Evolutionary conservation across 2,797 vertebrate species (phyloP).

Genomic region (Danio kyathit): DNA sequence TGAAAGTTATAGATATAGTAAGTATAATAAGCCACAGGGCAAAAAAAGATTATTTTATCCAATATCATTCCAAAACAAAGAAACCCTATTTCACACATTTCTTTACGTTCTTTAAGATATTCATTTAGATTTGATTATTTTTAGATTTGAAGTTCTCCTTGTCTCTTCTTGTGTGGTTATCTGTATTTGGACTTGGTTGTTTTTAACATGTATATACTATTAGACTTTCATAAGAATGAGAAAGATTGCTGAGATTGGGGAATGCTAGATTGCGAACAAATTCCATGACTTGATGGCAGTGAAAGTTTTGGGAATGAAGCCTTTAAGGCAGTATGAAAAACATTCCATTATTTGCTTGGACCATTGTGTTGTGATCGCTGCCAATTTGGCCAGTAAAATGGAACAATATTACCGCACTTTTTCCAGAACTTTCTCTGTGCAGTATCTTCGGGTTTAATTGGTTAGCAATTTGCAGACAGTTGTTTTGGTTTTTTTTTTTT

Average conservation of each 20-base stretch:
- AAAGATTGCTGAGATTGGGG: constrained; percentile 28
- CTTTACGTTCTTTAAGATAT: constrained; percentile 21
- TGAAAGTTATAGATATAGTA: no score
- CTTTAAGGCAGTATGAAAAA: constrained; percentile 71
- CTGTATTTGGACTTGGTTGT: not conserved
- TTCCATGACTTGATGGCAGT: constrained; percentile 57
- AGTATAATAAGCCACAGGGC: no score
- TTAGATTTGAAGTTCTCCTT: constrained; percentile 43
- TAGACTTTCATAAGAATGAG: constrained; percentile 22
- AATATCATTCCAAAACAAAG: not conserved
- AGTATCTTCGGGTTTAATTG: constrained; percentile 68
- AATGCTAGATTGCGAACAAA: constrained; percentile 56
- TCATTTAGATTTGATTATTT: no score
- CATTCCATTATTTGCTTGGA: constrained; percentile 76
- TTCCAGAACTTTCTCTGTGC: constrained; percentile 73
- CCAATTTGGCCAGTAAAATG: constrained; percentile 74
- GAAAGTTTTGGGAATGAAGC: constrained; percentile 66
- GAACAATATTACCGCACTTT: constrained; percentile 77
- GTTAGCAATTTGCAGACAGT: constrained; percentile 68
- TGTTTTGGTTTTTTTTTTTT: constrained; percentile 44
- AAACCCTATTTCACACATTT: not conserved
- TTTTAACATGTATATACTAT: not conserved
- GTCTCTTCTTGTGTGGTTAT: constrained; percentile 27
- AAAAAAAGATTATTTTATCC: no score
- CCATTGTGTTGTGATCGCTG: constrained; percentile 61